Conservation (phyloP, 2,113 vertebrate species). For the Alouatta palliata region DNA sequence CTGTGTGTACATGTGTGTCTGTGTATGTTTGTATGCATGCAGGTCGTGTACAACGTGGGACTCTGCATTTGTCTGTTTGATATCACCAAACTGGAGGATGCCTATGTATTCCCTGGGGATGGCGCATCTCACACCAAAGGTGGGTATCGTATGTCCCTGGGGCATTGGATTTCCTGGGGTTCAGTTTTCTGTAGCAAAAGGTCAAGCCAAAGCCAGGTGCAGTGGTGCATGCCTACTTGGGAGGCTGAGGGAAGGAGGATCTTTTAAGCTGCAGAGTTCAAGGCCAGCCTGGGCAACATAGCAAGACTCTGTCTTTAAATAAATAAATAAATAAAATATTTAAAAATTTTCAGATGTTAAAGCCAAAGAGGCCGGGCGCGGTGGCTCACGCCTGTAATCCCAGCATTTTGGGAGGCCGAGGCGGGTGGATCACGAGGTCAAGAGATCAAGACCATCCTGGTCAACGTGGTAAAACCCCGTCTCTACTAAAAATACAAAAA, state of each 20-base stretch:
- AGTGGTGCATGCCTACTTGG: neutral
- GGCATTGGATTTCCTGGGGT: neutral
- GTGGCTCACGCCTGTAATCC: no score
- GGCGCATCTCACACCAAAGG: slow-evolving; percentile 98
- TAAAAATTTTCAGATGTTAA: neutral
- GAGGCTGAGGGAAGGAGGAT: neutral
- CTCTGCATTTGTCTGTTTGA: slow-evolving; percentile 97
- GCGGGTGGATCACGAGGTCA: no score
- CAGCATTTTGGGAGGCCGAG: no score
- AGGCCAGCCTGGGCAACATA: neutral
- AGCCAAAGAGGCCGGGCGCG: no score
- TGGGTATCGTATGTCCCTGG: slow-evolving; percentile 60
- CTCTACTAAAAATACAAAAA: no score
- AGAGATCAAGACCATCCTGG: no score
- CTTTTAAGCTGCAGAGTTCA: neutral
- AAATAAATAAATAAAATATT: neutral
- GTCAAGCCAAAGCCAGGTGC: neutral
- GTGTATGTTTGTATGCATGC: neutral
- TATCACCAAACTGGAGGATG: slow-evolving; percentile 96
- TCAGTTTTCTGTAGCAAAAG: neutral
- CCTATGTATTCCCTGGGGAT: slow-evolving; percentile 97
- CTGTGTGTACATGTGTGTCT: no score
- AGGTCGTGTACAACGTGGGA: slow-evolving; percentile 97
- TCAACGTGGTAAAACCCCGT: no score
- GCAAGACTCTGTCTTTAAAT: neutral